These are phyloP conservation scores for Keiferia lycopersicella DNA, from an alignment of 2,888 invertebrate genomes.

Conservation along the genomic window DNA sequence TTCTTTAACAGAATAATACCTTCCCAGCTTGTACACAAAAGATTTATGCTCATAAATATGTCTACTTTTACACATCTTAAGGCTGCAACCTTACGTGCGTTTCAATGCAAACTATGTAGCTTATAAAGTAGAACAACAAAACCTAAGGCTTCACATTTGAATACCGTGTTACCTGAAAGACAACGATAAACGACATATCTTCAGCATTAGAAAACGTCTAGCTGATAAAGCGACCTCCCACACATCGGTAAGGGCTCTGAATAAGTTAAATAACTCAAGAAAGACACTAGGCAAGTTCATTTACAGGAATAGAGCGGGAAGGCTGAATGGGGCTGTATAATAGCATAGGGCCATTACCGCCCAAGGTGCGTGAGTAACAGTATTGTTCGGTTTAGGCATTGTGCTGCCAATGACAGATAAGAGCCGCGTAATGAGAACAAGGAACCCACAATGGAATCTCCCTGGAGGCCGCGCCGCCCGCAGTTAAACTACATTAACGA, in stretches of 20 bases:
- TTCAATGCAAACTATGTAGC: background rate
- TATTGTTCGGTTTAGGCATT: constrained; percentile 64
- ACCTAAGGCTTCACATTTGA: background rate
- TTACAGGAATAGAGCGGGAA: constrained; percentile 36
- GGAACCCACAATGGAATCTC: constrained; percentile 61
- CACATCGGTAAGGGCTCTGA: background rate
- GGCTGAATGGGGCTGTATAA: constrained; percentile 40
- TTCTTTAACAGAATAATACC: constrained; percentile 35
- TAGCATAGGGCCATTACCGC: constrained; percentile 44
- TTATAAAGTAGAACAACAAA: background rate
- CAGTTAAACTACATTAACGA: constrained; percentile 25
- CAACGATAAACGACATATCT: background rate
- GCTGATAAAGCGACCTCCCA: constrained; percentile 12
- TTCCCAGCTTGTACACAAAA: background rate
- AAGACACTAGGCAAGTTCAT: constrained; percentile 28
- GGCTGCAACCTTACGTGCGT: constrained; percentile 4
- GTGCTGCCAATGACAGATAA: constrained; percentile 77
- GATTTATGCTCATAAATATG: constrained; percentile 20
- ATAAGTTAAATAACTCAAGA: constrained; percentile 20
- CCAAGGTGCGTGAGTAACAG: constrained; percentile 57
- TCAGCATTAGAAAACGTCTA: background rate
- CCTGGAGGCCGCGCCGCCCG: constrained; percentile 39
- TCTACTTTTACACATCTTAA: background rate
- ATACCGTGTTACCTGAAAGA: background rate
- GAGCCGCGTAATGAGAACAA: constrained; percentile 63